Evolutionary conservation across 2,797 vertebrate species (phyloP), one percentile per base, ranked within the genome.

Genomic region (Acropternis orthonyx): DNA sequence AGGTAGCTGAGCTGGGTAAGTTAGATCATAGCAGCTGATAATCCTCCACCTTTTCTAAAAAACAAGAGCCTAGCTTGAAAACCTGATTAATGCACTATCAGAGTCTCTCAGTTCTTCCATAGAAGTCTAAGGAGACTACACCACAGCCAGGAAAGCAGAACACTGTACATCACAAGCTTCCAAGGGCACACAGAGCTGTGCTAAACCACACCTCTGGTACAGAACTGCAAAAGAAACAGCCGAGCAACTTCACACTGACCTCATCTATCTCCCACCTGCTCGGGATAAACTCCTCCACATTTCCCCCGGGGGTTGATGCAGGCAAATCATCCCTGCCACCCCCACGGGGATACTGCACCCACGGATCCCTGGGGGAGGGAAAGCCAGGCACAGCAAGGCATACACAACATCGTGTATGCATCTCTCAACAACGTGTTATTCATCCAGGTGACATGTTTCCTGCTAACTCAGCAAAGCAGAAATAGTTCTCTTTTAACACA

Each of bases 121-220:
- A 44, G 67, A 68, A 51, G 15, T 6, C 16, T 4, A 43, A 43
- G 41, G 52, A 36, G 44, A 59, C 30, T 19, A 18, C 3, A 3
- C 3, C 0, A 0, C 4, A 22, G 63, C 27, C 36, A 30, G 56
- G 46, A n/a, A 12, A 41, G 37, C 61, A 46, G 41, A 0, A 19
- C 5, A 34, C 37, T 30, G 32, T 0, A 43, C 61, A 19, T 5
- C 32, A 18, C 5, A 0, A 0, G 2, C 54, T 56, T 39, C 1
- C 2, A 46, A 79, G 88, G 0, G 14, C 71, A 11, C 4, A 4
- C 7, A 19, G 68, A 39, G 39, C 4, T 28, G 59, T 77, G 84
- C 68, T 77, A 21, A 61, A n/a, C 30, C 32, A 14, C 52, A 46
- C 44, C 65, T 65, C 17, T 8, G 61, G 43, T 3, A 21, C 36